A percentile compares a stretch with the other conserved stretches of the same genome.
These are phyloP conservation scores for Chaetorhynchus papuensis DNA, from an alignment of 2,113 vertebrate genomes.

Conservation along the genomic window DNA sequence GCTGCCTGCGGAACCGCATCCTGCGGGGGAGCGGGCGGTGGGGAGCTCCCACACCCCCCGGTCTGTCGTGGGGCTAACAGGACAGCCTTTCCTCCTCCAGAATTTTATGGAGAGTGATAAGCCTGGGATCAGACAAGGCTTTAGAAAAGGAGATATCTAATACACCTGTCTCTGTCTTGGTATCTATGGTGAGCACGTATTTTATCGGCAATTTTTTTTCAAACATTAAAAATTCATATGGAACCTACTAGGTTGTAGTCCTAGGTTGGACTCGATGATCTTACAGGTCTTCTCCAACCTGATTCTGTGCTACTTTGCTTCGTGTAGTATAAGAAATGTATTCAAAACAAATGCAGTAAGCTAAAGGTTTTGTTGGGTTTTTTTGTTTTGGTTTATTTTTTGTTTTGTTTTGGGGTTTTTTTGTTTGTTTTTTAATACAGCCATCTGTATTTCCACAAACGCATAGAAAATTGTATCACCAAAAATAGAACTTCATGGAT, in stretches of 20 bases:
- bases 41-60: neutral
- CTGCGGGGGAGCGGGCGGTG: neutral
- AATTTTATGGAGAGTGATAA: neutral
- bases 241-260: neutral
- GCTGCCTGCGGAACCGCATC: neutral
- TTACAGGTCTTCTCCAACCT: neutral
- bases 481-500: neutral
- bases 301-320: neutral
- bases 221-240: neutral
- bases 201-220: neutral
- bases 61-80: accelerated
- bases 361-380: neutral
- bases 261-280: neutral
- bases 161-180: neutral
- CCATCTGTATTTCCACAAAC: neutral
- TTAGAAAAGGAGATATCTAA: neutral
- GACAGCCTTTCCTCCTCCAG: neutral
- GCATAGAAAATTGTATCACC: neutral
- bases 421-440: neutral
- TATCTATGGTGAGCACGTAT: accelerated
- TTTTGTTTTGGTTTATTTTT: neutral
- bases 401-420: neutral
- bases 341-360: neutral
- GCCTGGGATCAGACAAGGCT: neutral
- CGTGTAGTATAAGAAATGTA: neutral